Conservation (phyloP, 2,888 invertebrate species). For the Tenodera sinensis region DNA sequence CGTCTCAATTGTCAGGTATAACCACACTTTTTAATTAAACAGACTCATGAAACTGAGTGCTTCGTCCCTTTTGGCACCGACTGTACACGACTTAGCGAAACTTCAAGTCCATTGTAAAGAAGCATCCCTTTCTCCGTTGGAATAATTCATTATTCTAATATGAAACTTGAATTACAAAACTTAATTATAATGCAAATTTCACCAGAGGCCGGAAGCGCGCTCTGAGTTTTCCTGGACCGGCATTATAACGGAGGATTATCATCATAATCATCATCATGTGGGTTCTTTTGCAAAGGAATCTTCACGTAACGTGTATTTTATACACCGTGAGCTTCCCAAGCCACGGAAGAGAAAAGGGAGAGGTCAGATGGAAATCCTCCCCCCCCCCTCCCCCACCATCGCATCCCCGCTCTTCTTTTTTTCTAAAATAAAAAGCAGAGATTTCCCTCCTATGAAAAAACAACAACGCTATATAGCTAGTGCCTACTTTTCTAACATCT, state of each 20-base stretch:
- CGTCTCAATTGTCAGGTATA: too few species aligned
- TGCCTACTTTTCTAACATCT: slow-evolving; percentile 19
- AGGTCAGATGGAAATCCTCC: slow-evolving; percentile 5
- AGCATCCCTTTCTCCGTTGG: background rate
- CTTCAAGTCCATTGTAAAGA: background rate
- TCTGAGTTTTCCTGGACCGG: background rate
- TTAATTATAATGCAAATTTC: background rate
- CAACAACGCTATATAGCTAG: slow-evolving; percentile 4
- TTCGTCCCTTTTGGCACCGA: background rate
- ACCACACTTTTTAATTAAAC: too few species aligned
- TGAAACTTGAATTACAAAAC: background rate
- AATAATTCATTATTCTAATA: background rate
- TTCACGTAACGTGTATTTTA: background rate
- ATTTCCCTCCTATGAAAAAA: slow-evolving; percentile 12
- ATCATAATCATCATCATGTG: background rate
- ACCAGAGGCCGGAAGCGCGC: background rate
- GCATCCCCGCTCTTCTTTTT: background rate
- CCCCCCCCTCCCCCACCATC: background rate
- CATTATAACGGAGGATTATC: background rate
- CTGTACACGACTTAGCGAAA: background rate
- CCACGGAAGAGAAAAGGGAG: background rate
- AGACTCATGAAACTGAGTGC: too few species aligned
- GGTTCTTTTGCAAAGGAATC: background rate
- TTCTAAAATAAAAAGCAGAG: background rate
- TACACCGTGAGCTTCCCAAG: background rate